Evolutionary conservation across 1,140 invertebrate genomes (phyloP).

Genomic region (Solenopsis fugax): DNA sequence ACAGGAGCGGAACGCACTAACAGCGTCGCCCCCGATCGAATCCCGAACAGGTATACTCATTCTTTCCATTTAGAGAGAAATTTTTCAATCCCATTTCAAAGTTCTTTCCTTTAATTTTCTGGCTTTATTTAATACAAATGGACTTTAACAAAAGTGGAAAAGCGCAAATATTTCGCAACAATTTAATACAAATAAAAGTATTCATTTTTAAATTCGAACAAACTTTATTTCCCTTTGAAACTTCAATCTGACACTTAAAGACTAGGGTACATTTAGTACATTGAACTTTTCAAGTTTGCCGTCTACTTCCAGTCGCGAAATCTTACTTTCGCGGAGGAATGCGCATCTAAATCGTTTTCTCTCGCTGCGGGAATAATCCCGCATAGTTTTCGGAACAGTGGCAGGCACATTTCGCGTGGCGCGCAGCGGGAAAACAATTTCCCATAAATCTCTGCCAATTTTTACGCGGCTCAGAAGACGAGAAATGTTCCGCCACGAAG

Average conservation of each 20-base stretch:
- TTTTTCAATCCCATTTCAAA: not conserved
- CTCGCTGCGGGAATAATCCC: slow-evolving; percentile 25
- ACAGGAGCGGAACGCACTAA: too few species aligned
- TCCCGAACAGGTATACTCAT: too few species aligned
- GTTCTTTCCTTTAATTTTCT: not conserved
- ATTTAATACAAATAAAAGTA: not conserved
- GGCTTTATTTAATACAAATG: slow-evolving; percentile 1
- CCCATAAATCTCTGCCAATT: slow-evolving; percentile 59
- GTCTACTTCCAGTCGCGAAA: slow-evolving; percentile 29
- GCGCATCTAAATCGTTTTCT: not conserved
- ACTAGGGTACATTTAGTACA: not conserved
- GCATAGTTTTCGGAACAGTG: slow-evolving; percentile 32
- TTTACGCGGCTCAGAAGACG: slow-evolving; percentile 39
- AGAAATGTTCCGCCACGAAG: slow-evolving; percentile 26
- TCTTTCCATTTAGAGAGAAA: not conserved
- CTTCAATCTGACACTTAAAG: slow-evolving; percentile 5
- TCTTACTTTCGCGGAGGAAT: slow-evolving; percentile 37
- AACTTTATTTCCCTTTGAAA: not conserved
- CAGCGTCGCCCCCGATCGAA: too few species aligned
- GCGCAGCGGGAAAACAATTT: slow-evolving; percentile 27
- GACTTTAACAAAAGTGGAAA: not conserved
- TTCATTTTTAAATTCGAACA: not conserved
- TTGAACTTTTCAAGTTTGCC: slow-evolving; percentile 22
- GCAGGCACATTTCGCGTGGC: not conserved
- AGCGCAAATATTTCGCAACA: not conserved